Base-by-base conservation (phyloP, 2,888 invertebrate species). In the Sarcophaga caerulescens region DNA sequence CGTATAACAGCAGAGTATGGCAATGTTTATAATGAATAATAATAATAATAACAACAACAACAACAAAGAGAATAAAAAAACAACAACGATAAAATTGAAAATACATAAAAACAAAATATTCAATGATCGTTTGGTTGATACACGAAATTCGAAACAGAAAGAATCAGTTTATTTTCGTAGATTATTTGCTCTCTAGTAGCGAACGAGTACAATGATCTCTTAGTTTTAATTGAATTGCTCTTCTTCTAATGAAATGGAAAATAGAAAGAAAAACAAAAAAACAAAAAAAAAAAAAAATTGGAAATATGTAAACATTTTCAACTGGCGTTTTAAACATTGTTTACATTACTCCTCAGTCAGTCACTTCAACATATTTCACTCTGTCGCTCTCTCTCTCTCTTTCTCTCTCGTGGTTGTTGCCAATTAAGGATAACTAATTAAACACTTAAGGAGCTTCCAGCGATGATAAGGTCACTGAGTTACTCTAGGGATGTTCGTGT, bases 181-280 rank as follows among this genome's bases (percentile, higher is more conserved):
- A 8, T 35, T 35, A 35, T 35, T 35, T 35, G 1, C 35, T 35
- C 35, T 35, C 35, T 14, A 73, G 68, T 66, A 45, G 47, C 52
- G 76, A 69, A 25, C 17, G 59, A 75, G 83, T 68, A 76, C 85
- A 83, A 63, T 85, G 80, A 83, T 83, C 85, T 83, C 14, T 25
- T 17, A 52, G 14, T 52, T 17, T 52, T 52, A 52, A 52, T 52
- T 52, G 52, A 14, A 52, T 52, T 52, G 17, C 52, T 52, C 12
- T 52, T 52, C 52, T 17, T 14, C 12, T 52, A 60, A 60, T 57
- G n/a, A 57, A 57, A 57, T 17, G 14, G 57, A 35, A 52, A 47
- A 23, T 74, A n/a, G 12, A 62, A 52, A 52, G 44, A 21, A 10
- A 17, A 47, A 11, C 14, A n/a, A 14, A 57, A 6, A 44, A 59